A percentile compares a stretch with the other conserved stretches of the same genome.
Conservation (phyloP, 2,797 vertebrate species). For the Ispidina picta region DNA sequence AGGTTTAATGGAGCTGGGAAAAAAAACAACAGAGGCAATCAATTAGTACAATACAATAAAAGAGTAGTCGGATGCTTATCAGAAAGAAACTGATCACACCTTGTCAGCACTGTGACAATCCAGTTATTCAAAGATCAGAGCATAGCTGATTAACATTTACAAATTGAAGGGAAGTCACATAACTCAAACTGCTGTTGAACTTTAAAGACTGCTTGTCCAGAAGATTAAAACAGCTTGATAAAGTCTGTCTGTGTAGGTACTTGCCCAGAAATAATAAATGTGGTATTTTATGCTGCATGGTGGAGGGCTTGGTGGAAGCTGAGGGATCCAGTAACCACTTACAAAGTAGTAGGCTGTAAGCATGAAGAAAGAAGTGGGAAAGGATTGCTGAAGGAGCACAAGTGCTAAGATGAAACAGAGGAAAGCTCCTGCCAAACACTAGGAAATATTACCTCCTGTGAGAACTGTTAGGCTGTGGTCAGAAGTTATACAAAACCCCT, state of each 20-base stretch:
- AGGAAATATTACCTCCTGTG: slow-evolving; percentile 57
- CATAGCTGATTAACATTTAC: not conserved
- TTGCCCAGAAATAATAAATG: not conserved
- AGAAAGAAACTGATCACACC: not conserved
- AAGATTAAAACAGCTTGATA: slow-evolving; percentile 15
- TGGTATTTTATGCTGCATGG: not conserved
- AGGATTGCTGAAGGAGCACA: slow-evolving; percentile 22
- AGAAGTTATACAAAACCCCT: slow-evolving; percentile 45
- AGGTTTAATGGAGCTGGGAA: not conserved
- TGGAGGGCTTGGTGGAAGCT: not conserved
- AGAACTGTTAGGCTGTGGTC: slow-evolving; percentile 53
- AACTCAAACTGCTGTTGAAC: not conserved
- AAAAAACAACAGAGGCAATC: not conserved
- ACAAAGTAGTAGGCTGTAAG: not conserved
- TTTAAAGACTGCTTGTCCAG: not conserved
- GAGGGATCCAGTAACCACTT: not conserved
- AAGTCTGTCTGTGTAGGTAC: not conserved
- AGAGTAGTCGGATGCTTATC: not conserved
- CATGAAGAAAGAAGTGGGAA: not conserved
- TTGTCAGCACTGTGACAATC: not conserved
- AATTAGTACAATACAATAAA: not conserved
- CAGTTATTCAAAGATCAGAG: not conserved
- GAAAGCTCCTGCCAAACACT: slow-evolving; percentile 24
- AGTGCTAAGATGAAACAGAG: slow-evolving; percentile 36
- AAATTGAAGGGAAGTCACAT: not conserved